Conservation (phyloP, 2,888 invertebrate species). For the Lissonota sp. region DNA sequence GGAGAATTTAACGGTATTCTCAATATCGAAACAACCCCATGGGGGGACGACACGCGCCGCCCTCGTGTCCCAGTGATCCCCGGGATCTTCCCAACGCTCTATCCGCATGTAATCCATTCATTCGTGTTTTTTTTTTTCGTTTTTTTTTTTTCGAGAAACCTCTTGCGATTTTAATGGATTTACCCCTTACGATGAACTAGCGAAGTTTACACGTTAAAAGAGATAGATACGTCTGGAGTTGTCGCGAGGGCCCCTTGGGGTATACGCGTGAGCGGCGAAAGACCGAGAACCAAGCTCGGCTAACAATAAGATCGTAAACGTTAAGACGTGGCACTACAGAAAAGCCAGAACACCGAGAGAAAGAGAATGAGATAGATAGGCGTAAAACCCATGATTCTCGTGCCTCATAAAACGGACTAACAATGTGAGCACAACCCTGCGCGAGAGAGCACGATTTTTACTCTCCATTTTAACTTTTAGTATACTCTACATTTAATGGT, state of each 20-base stretch:
- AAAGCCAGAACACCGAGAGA: constrained; percentile 12
- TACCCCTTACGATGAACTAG: too few relatives aligned
- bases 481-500: constrained; percentile 33
- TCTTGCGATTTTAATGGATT: constrained; percentile 5
- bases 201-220: constrained; percentile 15
- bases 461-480: constrained; percentile 57
- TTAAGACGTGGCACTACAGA: constrained; percentile 59
- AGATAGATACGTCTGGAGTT: constrained; percentile 54
- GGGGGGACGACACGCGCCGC: constrained; percentile 52
- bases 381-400: constrained; percentile 66
- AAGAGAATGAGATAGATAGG: constrained; percentile 56
- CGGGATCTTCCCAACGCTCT: constrained; percentile 1
- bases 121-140: constrained; percentile 24
- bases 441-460: constrained; percentile 61
- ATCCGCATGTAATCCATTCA: constrained; percentile 38
- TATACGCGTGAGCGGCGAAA: constrained; percentile 59
- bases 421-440: constrained; percentile 69
- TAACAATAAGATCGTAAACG: constrained; percentile 77
- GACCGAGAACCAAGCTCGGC: constrained; percentile 65
- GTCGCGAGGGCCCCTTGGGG: constrained; percentile 64
- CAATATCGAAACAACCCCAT: constrained; percentile 33
- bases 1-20: constrained; percentile 36
- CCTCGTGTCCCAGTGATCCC: constrained; percentile 37
- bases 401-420: constrained; percentile 74
- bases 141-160: constrained; percentile 20